Percentiles rank a stretch among this genome's conserved stretches.
Conservation (phyloP, 2,797 vertebrate species). For the Sylvilagus floridanus region DNA sequence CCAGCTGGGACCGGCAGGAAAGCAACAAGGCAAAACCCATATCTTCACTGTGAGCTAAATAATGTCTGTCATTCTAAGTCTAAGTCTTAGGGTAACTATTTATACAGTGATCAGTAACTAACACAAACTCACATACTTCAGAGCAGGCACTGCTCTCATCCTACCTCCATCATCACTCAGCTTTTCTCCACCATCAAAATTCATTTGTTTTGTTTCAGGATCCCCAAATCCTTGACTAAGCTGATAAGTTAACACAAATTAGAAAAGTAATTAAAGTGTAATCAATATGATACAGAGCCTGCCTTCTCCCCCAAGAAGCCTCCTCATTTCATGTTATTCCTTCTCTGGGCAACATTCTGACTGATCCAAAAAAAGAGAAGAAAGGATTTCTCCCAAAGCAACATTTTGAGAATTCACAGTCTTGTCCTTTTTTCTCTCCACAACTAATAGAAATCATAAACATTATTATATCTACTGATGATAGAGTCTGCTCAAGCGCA, state of each 20-base stretch:
- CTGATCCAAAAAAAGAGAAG: not conserved
- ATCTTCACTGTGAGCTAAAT: not conserved
- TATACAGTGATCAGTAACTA: not conserved
- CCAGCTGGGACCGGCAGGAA: not conserved
- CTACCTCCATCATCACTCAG: not conserved
- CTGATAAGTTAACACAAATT: not conserved
- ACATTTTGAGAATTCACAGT: not conserved
- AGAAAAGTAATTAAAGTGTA: not conserved
- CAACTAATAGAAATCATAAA: not conserved
- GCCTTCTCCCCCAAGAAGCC: not conserved
- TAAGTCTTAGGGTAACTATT: not conserved
- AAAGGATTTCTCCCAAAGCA: not conserved
- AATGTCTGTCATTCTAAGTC: not conserved
- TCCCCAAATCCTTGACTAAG: constrained; percentile 34
- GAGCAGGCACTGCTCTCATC: not conserved
- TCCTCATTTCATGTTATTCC: not conserved
- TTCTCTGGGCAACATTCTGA: not conserved
- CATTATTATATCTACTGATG: not conserved
- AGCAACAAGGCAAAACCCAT: not conserved
- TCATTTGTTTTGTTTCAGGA: constrained; percentile 4
- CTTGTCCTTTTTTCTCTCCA: not conserved
- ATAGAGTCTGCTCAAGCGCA: not conserved
- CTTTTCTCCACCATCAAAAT: not conserved
- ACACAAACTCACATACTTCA: not conserved
- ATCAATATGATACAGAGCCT: not conserved